Base-by-base conservation (phyloP, 2,888 invertebrate genomes). In the Xylocampa areola region DNA sequence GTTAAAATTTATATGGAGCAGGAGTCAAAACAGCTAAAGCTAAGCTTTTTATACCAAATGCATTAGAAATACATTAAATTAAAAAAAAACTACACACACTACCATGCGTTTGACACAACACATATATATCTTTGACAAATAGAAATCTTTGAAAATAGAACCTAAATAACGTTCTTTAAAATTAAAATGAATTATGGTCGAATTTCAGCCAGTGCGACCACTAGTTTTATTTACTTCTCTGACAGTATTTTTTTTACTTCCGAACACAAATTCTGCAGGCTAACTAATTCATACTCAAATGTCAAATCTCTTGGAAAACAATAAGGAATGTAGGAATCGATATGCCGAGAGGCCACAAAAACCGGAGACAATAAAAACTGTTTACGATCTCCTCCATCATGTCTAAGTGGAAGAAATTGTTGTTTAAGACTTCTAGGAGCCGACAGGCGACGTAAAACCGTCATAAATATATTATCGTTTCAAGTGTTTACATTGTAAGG, bases 341-440 rank as follows among this genome's bases (percentile, higher is more conserved):
- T 77, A 74, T 68, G 76, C 74, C 73, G 68, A 74, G 65, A 71
- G 62, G 73, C 73, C 64, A 77, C 77, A 77, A 77, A 81, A 80
- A 60, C 50, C 52, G 66, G 55, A 27, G 67, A 74, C 78, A 73
- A 69, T 81, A 82, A 88, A 85, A 86, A 77, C 76, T 60, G 65
- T 86, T 88, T 89, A 88, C 79, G 85, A 83, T 59, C 64, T 32
- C 43, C 65, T 78, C 76, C 78, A 84, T 84, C 84, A 82, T 80
- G 75, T 81, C 73, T 80, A 84, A 85, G 85, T 81, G 80, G 70
- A 78, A 74, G 68, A 79, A 79, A 86, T 78, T 79, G 80, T 76
- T 80, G 80, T 81, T 81, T 76, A 78, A 59, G 57, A 58, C 67
- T 71, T 53, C 23, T n/a, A n/a, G n/a, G n/a, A 21, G 21, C 50